Evolutionary conservation across 2,797 vertebrate genomes (phyloP), one percentile per base, ranked within the genome.

Genomic region (Pseudochirops cupreus): DNA sequence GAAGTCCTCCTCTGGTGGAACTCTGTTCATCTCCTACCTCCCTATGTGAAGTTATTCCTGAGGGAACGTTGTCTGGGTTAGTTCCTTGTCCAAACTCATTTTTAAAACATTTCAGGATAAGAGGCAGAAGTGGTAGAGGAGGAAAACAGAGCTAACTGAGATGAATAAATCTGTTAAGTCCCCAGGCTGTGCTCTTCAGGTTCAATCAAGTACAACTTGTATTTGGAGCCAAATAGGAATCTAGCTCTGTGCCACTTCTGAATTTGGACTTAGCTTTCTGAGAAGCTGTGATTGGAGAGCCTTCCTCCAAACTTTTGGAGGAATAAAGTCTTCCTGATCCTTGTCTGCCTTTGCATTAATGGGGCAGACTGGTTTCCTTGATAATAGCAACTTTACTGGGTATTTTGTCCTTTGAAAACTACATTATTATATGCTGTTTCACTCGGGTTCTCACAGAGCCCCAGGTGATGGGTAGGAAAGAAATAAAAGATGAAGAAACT

Each of bases 1-100:
- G 82, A 52, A 7, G 11, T 14, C 39, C 52, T 96, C 74, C 94
- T 28, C 56, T 46, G n/a, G 53, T n/a, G 24, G 39, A 90, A 16
- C 52, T 31, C 50, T 91, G 94, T 94, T 87, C 29, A 74, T 96
- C 93, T 96, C 50, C 39, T 93, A 92, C 53, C 58, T 14, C 96
- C 90, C 62, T 46, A 39, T 82, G 74, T 91, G 50, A 89, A 91
- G 91, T 56, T 82, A 58, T 91, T 50, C 87, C 16, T 74, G 29
- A 90, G 39, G 93, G 93, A 50, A 9, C 26, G 16, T 33, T 74
- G 28, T 94, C 39, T 52, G 74, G 74, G 39, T 52, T 39, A 94
- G 39, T 55, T 90, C 74, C 39, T 82, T 46, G 0, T 10, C 55
- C 16, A 46, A n/a, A 18, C 50, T 89, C 28, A 4, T 52, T 92